Evolutionary conservation across 2,113 vertebrate genomes (phyloP).

Genomic region (Channa argus): DNA sequence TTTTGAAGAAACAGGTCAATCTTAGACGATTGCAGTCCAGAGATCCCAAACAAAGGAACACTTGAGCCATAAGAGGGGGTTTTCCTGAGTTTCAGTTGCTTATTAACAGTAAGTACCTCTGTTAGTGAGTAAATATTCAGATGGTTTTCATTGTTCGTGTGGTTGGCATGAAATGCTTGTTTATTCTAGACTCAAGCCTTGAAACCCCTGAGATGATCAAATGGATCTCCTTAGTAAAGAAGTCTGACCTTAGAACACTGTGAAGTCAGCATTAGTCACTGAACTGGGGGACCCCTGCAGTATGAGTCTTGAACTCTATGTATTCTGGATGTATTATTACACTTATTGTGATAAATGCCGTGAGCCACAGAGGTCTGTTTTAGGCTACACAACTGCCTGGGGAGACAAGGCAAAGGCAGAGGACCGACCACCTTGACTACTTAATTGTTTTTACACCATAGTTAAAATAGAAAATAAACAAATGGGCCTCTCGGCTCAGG

Average conservation of each 20-base stretch:
- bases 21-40: conserved; percentile 22
- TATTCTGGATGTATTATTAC: conserved; percentile 45
- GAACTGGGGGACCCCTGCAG: conserved; percentile 30
- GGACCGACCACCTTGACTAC: conserved; percentile 28
- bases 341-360: conserved; percentile 60
- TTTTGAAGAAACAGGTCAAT: conserved; percentile 22
- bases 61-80: conserved; percentile 21
- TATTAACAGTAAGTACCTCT: conserved; percentile 37
- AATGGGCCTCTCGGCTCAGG: conserved; percentile 45
- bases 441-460: conserved; percentile 60
- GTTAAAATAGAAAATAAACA: conserved; percentile 65
- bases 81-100: conserved; percentile 43
- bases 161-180: conserved; percentile 41
- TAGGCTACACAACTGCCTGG: conserved; percentile 47
- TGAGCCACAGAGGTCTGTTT: conserved; percentile 50
- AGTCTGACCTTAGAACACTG: conserved; percentile 38
- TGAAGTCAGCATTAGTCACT: conserved; percentile 58
- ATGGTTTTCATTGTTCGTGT: conserved; percentile 46
- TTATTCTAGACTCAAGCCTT: conserved; percentile 45
- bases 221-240: conserved; percentile 21
- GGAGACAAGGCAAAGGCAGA: conserved; percentile 37
- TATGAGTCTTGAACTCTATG: conserved; percentile 25
- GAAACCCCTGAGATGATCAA: conserved; percentile 34
- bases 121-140: conserved; percentile 29
- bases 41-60: conserved; percentile 60